Base-by-base conservation (phyloP, 2,113 vertebrate species). In the Centropus bengalensis region DNA sequence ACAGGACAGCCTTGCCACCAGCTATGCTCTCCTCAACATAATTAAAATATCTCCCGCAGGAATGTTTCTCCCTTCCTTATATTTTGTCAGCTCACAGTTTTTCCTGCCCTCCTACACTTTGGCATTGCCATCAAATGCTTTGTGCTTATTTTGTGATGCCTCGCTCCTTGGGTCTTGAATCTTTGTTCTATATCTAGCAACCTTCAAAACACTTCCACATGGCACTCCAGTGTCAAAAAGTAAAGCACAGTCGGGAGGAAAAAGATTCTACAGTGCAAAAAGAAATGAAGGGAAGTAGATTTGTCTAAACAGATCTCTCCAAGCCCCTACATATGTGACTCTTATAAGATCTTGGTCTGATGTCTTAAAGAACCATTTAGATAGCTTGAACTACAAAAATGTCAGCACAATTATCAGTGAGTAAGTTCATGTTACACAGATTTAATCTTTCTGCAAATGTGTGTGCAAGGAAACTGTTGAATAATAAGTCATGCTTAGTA, bases 1-100 rank as follows among this genome's bases (percentile, higher is more conserved):
- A 14, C 44, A 54, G 45, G 45, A 47, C 44, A 27, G 20, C 28
- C 20, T 40, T 3, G 0, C 38, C 56, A 27, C 44, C 2, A 1
- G 28, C n/a, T 9, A 17, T 49, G 21, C 6, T 60, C 51, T 73
- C 27, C 33, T 49, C 62, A 75, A 33, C 33, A 33, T 8, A n/a
- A 67, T 18, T 16, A 20, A 66, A 84, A 58, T 19, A 11, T 47
- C 4, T 45, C 19, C 24, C 36, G 24, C 23, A 14, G 58, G 8
- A 44, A 24, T 60, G 20, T 40, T 68, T 60, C 67, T 80, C 21
- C 10, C 33, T 23, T 38, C 38, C n/a, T 21, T 26, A 30, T 45
- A 13, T 69, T 76, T 26, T 1, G 1, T 21, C 40, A 89, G 19
- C 32, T 71, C 38, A 14, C 59, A 3, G 5, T 59, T 66, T n/a